Base-by-base conservation (phyloP, 2,888 invertebrate species). In the Sialis lutaria region DNA sequence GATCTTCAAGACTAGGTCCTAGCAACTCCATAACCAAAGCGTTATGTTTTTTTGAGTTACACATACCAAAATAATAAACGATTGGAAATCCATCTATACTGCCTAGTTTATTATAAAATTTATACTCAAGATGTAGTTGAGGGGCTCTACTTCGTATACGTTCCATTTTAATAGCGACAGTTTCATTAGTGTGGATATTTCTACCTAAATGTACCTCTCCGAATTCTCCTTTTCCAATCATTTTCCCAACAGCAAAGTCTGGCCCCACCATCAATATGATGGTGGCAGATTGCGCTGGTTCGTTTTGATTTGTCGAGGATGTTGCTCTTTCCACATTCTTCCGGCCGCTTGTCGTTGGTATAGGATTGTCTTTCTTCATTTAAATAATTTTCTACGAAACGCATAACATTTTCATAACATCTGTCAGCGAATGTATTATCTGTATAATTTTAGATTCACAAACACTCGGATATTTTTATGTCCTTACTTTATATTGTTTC, bases 31-130 rank as follows among this genome's bases (percentile, higher is more conserved):
- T 91, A 61, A 98, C 97, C 69, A 98, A 77, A 60, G 98, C 98
- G 75, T 98, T 98, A 80, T 96, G 97, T 76, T 96, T 96, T 65
- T 92, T 92, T 6, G 37, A 10, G 12, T 12, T 37, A 73, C 97
- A 97, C 57, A 97, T 96, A 54, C 98, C 98, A 73, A 97, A 98
- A 75, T 98, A 98, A 75, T 93, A 96, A 60, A 98, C 95, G 75
- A 95, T 93, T 58, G 98, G 98, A 65, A 98, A 83, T 62, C 98
- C 98, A 72, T 96, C 96, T 81, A 76, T 12, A n/a, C 10, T 5
- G 37, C 37, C 37, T n/a, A 37, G 37, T 8, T 37, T 37, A n/a
- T 37, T n/a, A 37, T 37, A 37, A 37, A 37, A 37, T 12, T 12
- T 5, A 8, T 37, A 10, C 37, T 37, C 37, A 12, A 37, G 37